Evolutionary conservation across 2,113 vertebrate species (phyloP), one percentile per base, ranked within the genome.

Genomic region (Xyrauchen texanus): DNA sequence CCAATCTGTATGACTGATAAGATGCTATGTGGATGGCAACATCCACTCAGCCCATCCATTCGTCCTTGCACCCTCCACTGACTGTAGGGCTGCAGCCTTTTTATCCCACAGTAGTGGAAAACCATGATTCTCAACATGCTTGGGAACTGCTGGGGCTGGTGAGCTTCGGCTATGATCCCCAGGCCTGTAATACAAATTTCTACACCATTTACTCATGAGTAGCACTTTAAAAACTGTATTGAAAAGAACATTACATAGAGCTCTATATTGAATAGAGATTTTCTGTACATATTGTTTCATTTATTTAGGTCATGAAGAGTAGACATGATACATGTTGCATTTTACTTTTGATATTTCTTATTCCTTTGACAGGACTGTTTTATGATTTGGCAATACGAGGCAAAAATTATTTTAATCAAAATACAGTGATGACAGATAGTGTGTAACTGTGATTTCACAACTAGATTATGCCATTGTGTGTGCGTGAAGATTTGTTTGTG

Each of bases 141-240:
- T 98, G 97, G 96, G 92, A 95, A 74, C 89, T 98, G 77, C 88
- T 97, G 62, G 94, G 94, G 57, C 90, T 97, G 81, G 95, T 96
- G 84, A 96, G 93, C 86, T 95, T 94, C 90, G 93, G 92, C 73
- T 92, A 91, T 2, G 90, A 94, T 53, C 91, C 94, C 57, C 93
- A 90, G 58, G 88, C 85, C 5, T 98, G 96, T 85, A 89, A 88
- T 53, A 89, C 89, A 42, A 83, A 90, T 71, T 92, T 93, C n/a
- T 90, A 92, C 85, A 94, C 91, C 0, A 93, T 92, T 65, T 95
- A 94, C 79, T 96, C 94, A 46, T 92, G 92, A 68, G 90, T 93
- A 45, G 82, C 89, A 90, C 66, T 96, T 97, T 73, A 93, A 91
- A 89, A 94, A 95, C 88, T 98, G 96, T 95, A 95, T 97, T 75